A percentile compares a stretch with the other conserved stretches of the same genome.
Conservation (phyloP, 2,888 invertebrate species). For the Eupelmus urozonus region DNA sequence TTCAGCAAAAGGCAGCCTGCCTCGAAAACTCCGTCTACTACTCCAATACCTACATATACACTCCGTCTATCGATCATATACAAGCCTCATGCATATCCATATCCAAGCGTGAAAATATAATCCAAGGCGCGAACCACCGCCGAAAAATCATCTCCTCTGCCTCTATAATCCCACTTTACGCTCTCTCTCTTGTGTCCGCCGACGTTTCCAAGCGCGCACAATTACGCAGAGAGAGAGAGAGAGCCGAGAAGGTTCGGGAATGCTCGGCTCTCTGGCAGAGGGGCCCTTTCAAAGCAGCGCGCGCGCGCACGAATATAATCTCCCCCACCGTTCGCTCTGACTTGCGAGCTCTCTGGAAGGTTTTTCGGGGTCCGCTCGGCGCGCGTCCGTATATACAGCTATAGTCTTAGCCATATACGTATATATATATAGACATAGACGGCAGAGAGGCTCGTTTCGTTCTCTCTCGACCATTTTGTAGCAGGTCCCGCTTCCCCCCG, state of each 20-base stretch:
- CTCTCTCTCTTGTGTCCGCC: too few relatives aligned
- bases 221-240: not conserved
- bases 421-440: not conserved
- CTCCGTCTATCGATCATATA: too few relatives aligned
- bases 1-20: too few relatives aligned
- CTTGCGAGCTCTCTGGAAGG: not conserved
- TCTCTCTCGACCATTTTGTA: constrained; percentile 52
- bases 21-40: too few relatives aligned
- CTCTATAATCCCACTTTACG: too few relatives aligned
- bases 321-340: not conserved
- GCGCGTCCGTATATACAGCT: too few relatives aligned
- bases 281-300: constrained; percentile 36
- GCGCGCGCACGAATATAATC: not conserved
- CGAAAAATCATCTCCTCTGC: too few relatives aligned
- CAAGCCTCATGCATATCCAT: too few relatives aligned
- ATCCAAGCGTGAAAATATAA: too few relatives aligned
- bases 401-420: not conserved
- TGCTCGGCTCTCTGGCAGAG: constrained; percentile 8
- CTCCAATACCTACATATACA: too few relatives aligned
- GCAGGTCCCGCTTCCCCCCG: constrained; percentile 40
- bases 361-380: constrained; percentile 9
- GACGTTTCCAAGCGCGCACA: too few relatives aligned
- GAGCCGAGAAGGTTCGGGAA: constrained; percentile 47
- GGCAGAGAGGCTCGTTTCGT: not conserved
- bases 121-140: too few relatives aligned